A percentile compares a stretch with the other conserved stretches of the same genome.
Evolutionary conservation across 2,888 invertebrate species (phyloP).

Genomic region (Drosophila paracracens): DNA sequence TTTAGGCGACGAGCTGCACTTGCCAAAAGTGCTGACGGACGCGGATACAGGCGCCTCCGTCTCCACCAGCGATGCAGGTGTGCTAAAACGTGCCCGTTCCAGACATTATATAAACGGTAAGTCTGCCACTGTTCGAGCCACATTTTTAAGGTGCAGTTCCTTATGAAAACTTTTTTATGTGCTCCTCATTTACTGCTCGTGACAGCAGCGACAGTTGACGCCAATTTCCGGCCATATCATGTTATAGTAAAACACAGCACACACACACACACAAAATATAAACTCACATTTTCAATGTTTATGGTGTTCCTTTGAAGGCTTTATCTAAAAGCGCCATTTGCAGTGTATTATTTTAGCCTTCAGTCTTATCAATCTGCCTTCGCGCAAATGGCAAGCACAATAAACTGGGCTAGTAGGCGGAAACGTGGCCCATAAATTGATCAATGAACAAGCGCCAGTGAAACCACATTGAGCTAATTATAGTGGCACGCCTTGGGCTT

Average conservation of each 20-base stretch:
- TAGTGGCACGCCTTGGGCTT: constrained; percentile 69
- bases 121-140: constrained; percentile 23
- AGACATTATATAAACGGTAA: constrained; percentile 85
- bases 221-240: constrained; percentile 45
- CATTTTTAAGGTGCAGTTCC: constrained; percentile 17
- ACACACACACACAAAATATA: neutral
- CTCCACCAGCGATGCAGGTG: constrained; percentile 78
- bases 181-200: constrained; percentile 4
- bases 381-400: constrained; percentile 15
- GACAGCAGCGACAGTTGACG: constrained; percentile 44
- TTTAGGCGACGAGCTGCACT: constrained; percentile 82
- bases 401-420: constrained; percentile 57
- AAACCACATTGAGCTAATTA: constrained; percentile 62
- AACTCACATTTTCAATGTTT: constrained; percentile 20
- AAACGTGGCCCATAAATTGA: constrained; percentile 61
- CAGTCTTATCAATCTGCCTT: constrained; percentile 48
- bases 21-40: constrained; percentile 84
- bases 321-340: constrained; percentile 57
- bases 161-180: constrained; percentile 25
- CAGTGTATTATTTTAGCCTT: constrained; percentile 28
- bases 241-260: neutral
- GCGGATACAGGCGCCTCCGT: constrained; percentile 81
- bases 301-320: constrained; percentile 6
- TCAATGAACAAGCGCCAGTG: constrained; percentile 54
- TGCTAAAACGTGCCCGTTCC: constrained; percentile 82